These are phyloP conservation scores for Steinernema feltiae DNA, from an alignment of 1,140 invertebrate genomes.

Conservation along the genomic window DNA sequence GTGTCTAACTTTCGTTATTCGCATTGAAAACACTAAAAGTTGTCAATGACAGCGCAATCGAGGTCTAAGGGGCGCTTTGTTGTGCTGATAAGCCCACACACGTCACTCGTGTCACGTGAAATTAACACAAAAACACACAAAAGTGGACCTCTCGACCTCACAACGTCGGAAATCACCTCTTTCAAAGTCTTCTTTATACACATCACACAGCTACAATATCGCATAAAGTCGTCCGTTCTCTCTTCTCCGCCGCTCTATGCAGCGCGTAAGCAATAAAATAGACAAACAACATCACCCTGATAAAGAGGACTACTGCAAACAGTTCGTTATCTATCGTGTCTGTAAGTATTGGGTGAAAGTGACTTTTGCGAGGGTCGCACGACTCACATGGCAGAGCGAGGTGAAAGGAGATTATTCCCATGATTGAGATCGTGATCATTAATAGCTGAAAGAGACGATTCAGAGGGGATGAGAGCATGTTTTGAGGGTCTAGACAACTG, in stretches of 20 bases:
- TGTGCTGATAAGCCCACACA: too few species aligned
- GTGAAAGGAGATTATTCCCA: neutral
- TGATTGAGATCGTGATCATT: neutral
- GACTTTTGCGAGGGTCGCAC: neutral
- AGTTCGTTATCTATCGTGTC: neutral
- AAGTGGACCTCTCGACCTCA: too few species aligned
- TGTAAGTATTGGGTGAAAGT: neutral
- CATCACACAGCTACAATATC: neutral
- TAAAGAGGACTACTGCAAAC: neutral
- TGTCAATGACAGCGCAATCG: too few species aligned
- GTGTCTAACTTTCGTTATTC: too few species aligned
- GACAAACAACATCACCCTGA: neutral
- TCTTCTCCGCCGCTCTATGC: neutral
- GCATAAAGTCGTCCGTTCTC: neutral
- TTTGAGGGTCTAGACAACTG: neutral
- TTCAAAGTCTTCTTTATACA: neutral
- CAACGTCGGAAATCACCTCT: too few species aligned
- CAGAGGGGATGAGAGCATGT: neutral
- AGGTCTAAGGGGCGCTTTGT: too few species aligned
- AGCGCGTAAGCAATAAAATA: neutral
- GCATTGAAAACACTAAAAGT: too few species aligned
- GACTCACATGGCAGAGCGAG: neutral
- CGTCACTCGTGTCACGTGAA: too few species aligned
- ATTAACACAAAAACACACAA: too few species aligned
- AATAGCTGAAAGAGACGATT: neutral